A percentile compares a stretch with the other conserved stretches of the same genome.
These are phyloP conservation scores for Pteronotus mesoamericanus DNA, from an alignment of 2,797 vertebrate species.

Conservation along the genomic window DNA sequence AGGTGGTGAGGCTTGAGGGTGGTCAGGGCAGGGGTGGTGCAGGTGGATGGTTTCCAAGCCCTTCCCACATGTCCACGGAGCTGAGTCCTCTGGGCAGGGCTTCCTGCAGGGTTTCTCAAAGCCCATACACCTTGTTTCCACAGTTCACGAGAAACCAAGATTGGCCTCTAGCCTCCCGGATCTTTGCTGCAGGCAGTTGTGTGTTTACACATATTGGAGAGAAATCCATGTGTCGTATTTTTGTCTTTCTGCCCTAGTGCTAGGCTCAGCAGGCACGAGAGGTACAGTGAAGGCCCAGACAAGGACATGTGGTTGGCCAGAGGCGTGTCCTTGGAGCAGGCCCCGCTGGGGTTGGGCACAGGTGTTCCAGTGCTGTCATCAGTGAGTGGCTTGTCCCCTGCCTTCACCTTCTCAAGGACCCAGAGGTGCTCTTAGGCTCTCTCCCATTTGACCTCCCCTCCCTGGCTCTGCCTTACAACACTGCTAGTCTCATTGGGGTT, in stretches of 20 bases:
- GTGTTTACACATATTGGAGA: neutral
- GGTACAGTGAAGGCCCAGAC: neutral
- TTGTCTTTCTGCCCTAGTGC: neutral
- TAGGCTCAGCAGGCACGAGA: neutral
- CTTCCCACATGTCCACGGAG: neutral
- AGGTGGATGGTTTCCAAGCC: neutral
- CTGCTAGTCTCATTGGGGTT: neutral
- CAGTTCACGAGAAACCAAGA: neutral
- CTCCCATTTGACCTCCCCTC: neutral
- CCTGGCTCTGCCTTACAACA: neutral
- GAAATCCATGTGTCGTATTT: neutral
- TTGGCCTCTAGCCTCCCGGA: neutral
- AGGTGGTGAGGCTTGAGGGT: neutral
- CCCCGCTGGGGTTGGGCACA: fast-evolving
- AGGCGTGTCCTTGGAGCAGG: neutral
- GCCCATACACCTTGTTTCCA: neutral
- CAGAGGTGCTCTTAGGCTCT: neutral
- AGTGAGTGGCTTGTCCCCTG: neutral
- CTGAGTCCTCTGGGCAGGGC: neutral
- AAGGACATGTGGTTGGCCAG: neutral
- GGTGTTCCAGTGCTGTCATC: neutral
- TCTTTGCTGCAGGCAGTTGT: neutral
- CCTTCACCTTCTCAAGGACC: neutral
- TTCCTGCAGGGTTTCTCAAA: neutral
- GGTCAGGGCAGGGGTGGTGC: neutral